These are phyloP conservation scores for Neoitamus cyanurus DNA, from an alignment of 2,888 invertebrate genomes.

Conservation along the genomic window DNA sequence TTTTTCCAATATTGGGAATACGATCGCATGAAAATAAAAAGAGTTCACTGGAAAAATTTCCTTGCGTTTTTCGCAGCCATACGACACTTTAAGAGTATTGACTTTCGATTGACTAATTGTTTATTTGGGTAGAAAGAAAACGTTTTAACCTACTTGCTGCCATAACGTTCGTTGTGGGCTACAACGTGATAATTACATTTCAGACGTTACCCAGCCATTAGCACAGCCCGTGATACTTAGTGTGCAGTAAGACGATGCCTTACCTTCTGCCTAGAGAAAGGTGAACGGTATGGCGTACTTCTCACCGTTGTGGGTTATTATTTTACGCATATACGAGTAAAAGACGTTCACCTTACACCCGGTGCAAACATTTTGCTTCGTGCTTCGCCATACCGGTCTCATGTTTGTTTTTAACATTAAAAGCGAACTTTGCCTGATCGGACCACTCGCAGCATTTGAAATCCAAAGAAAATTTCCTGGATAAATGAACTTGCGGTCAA, in stretches of 20 bases:
- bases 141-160: slow-evolving; percentile 2
- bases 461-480: background rate
- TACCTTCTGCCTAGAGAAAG: background rate
- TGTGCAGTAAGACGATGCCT: background rate
- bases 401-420: background rate
- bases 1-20: background rate
- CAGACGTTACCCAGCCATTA: slow-evolving; percentile 11
- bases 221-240: background rate
- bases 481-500: background rate
- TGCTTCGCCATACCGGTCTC: background rate
- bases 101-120: background rate
- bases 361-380: background rate
- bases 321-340: background rate
- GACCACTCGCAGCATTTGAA: background rate
- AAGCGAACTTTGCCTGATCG: background rate
- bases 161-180: background rate
- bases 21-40: background rate
- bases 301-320: background rate
- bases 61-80: background rate
- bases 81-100: background rate
- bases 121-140: slow-evolving; percentile 16
- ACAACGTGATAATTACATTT: slow-evolving; percentile 5
- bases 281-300: background rate
- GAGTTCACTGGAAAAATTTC: background rate
- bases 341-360: background rate